Base-by-base conservation (phyloP, 1,140 invertebrate genomes). In the Mesaphorura yosii region DNA sequence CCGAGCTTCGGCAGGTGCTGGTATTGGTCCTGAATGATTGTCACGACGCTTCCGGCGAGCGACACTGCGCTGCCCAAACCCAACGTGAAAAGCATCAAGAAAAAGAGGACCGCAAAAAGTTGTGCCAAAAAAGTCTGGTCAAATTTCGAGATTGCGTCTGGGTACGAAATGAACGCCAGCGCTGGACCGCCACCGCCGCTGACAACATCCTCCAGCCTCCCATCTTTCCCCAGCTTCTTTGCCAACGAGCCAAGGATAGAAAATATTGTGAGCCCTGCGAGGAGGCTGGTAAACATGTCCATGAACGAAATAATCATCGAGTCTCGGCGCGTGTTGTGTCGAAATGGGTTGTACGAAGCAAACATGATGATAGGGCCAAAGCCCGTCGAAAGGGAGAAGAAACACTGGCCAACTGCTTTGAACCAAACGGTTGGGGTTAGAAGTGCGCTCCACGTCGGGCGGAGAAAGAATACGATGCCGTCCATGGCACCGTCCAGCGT, bases 191-290 rank as follows among this genome's bases (percentile, higher is more conserved):
- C 78, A 41, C 73, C 72, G 0, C 80, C 78, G 7, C 78, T 78
- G 48, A 74, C 72, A 0, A 81, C 78, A 1, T 81, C 79, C 15
- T 76, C 72, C n/a, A 70, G 55, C 1, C 76, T 74, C 4, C 88
- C 74, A 0, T 72, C 82, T 14, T 48, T 22, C 22, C 60, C 59
- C 15, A 68, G 48, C 53, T 70, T 64, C 28, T 66, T 34, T 20
- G 64, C 63, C 31, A 68, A 47, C 53, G 67, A 68, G 1, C 87
- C 84, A 19, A 91, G 69, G 48, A 92, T 83, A 0, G 83, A 84
- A 65, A 91, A 91, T 51, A 90, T 88, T 3, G 87, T 88, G 48
- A 86, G 80, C 1, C 87, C 88, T 12, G 88, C 86, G 27, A 91
- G 68, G 3, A 92, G 69, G 60, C 84, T 88, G 0, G 88, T 91